Base-by-base conservation (phyloP, 37 sponge, comb jelly and placozoan genomes). In the Cladorhizidae sp. region DNA sequence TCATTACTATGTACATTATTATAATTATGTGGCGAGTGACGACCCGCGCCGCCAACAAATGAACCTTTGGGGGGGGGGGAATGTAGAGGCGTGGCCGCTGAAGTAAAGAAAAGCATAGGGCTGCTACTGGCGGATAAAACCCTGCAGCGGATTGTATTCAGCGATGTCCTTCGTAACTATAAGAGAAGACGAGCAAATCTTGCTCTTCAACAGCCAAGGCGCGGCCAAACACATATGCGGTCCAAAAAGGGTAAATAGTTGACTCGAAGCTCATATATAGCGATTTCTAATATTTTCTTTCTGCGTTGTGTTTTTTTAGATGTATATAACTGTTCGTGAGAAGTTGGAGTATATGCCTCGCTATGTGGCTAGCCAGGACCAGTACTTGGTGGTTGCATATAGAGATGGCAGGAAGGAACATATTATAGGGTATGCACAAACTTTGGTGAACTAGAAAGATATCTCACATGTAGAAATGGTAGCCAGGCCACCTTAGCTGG, bases 341-440 rank as follows among this genome's bases (percentile, higher is more conserved):
- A 40, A 68, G 37, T 21, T 86, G 32, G 90, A 85, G 73, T 65
- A 51, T 33, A 74, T 93, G 22, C 37, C 58, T n/a, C 80, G 87
- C 21, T 61, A 74, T 35, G 71, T 80, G 7, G 94, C 90, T 35
- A 68, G 70, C 29, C 90, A 85, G 65, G 69, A 72, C 50, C 90
- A 93, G 80, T 93, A 93, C 70, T 70, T 93, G 25, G 80, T 83
- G 57, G 79, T 89, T 23, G 81, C 78, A 77, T 42, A 91, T 55
- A 69, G 74, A 28, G 84, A 86, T 49, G 92, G 92, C 49, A 39
- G 70, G 5, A 71, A 88, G 65, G 90, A 86, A 45, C 61, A 89
- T 63, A 32, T 72, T 23, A 76, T 74, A 32, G 94, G 93, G 93
- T 93, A 72, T 73, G 80, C 0, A 45, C 9, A 9, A 5, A 12